These are phyloP conservation scores for Molanna angustata DNA, from an alignment of 2,888 invertebrate species.

Conservation along the genomic window DNA sequence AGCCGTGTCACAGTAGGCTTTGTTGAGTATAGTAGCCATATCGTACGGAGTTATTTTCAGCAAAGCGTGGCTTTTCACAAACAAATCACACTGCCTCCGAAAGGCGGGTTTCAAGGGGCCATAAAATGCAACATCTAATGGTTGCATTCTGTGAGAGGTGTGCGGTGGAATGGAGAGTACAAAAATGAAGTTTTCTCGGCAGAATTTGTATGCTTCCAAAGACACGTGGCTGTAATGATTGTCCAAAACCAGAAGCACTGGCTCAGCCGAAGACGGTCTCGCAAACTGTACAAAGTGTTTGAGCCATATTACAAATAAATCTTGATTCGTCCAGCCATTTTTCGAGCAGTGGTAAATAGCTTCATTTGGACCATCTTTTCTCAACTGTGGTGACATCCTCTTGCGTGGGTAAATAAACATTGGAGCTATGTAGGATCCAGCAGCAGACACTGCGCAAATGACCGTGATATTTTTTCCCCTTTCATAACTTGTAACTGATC, in stretches of 20 bases:
- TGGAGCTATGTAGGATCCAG: slow-evolving; percentile 42
- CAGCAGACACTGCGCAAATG: slow-evolving; percentile 42
- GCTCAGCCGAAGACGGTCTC: slow-evolving; percentile 33
- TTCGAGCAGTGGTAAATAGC: slow-evolving; percentile 36
- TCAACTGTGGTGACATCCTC: slow-evolving; percentile 40
- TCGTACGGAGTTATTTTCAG: slow-evolving; percentile 37
- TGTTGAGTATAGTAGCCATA: slow-evolving; percentile 35
- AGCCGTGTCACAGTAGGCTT: slow-evolving; percentile 32
- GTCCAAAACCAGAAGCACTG: slow-evolving; percentile 37
- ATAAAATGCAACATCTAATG: slow-evolving; percentile 32
- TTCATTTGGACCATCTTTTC: slow-evolving; percentile 41
- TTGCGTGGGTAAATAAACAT: slow-evolving; percentile 46
- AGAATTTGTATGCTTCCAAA: slow-evolving; percentile 33
- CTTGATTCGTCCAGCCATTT: slow-evolving; percentile 11
- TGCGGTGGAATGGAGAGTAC: slow-evolving; percentile 35
- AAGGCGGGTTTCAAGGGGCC: slow-evolving; percentile 30
- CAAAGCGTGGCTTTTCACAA: slow-evolving; percentile 35
- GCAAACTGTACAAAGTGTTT: slow-evolving; percentile 17
- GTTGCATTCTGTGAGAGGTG: slow-evolving; percentile 34
- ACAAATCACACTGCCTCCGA: slow-evolving; percentile 36
- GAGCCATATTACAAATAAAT: slow-evolving; percentile 7
- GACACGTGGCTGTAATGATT: slow-evolving; percentile 37
- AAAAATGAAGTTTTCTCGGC: slow-evolving; percentile 31
- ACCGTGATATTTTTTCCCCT: slow-evolving; percentile 42
- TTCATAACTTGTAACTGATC: slow-evolving; percentile 42